Evolutionary conservation across 2,113 vertebrate species (phyloP).

Genomic region (Daphoenositta chrysoptera): DNA sequence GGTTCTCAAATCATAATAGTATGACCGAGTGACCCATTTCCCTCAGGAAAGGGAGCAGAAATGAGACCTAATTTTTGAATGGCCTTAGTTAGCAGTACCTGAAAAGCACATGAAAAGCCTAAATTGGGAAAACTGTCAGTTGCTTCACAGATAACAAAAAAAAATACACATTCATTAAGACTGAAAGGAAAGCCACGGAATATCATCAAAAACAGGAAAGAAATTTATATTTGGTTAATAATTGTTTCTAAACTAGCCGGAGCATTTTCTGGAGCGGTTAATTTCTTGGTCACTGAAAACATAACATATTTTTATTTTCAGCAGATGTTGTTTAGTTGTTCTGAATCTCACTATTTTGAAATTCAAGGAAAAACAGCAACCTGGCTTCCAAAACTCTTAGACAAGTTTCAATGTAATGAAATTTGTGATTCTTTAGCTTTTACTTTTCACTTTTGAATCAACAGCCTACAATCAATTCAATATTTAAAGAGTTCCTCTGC

Average conservation of each 20-base stretch:
- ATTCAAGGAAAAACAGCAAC: conserved; percentile 6
- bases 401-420: not conserved
- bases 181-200: not conserved
- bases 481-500: not conserved
- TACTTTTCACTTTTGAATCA: not conserved
- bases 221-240: not conserved
- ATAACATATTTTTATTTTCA: conserved; percentile 7
- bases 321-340: conserved; percentile 23
- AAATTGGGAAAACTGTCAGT: not conserved
- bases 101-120: not conserved
- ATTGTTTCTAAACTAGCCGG: not conserved
- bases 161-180: not conserved
- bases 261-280: not conserved
- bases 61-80: not conserved
- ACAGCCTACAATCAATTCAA: not conserved
- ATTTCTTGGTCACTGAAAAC: not conserved
- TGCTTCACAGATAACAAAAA: not conserved
- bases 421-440: not conserved
- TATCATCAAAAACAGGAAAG: not conserved
- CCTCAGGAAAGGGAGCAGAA: not conserved
- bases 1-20: not conserved
- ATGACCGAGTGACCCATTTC: not conserved
- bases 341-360: not conserved
- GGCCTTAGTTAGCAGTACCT: not conserved
- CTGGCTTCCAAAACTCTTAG: not conserved